These are phyloP conservation scores for Porphyrio hochstetteri DNA, from an alignment of 2,113 vertebrate genomes.

Conservation along the genomic window DNA sequence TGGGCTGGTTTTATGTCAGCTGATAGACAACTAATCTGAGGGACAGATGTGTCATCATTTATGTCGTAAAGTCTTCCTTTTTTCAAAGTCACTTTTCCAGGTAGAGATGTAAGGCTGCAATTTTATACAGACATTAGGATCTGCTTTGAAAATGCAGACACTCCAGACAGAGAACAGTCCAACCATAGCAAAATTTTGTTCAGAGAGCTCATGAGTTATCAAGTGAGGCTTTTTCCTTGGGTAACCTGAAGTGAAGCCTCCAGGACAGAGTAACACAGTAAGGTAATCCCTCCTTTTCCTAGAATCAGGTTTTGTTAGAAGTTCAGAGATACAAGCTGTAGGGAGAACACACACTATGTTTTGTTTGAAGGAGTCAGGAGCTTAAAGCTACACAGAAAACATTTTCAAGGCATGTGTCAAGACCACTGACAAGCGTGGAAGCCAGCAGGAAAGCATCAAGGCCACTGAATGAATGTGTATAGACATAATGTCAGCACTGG, in stretches of 20 bases:
- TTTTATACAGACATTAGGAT: neutral
- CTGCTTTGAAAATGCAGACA: conserved; percentile 12
- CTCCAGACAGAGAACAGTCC: neutral
- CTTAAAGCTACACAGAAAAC: neutral
- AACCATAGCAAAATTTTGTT: neutral
- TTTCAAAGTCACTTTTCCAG: neutral
- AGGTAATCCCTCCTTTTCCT: neutral
- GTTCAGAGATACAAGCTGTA: neutral
- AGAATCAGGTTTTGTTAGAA: neutral
- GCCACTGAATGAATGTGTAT: neutral
- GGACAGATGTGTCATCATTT: neutral
- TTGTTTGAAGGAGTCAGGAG: neutral
- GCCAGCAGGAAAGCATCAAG: neutral
- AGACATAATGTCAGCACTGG: neutral
- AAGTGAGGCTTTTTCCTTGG: neutral
- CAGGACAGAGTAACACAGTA: neutral
- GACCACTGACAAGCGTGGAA: neutral
- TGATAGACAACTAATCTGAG: neutral
- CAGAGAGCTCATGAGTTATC: neutral
- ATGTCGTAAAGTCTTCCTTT: neutral
- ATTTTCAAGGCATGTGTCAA: neutral
- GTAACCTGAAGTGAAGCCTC: neutral
- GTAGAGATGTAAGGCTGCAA: neutral
- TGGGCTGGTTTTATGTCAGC: neutral
- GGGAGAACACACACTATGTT: neutral